Percentiles rank a stretch among this genome's conserved stretches.
These are phyloP conservation scores for Ellobium chinense DNA, from an alignment of 2,888 invertebrate species.

Conservation along the genomic window DNA sequence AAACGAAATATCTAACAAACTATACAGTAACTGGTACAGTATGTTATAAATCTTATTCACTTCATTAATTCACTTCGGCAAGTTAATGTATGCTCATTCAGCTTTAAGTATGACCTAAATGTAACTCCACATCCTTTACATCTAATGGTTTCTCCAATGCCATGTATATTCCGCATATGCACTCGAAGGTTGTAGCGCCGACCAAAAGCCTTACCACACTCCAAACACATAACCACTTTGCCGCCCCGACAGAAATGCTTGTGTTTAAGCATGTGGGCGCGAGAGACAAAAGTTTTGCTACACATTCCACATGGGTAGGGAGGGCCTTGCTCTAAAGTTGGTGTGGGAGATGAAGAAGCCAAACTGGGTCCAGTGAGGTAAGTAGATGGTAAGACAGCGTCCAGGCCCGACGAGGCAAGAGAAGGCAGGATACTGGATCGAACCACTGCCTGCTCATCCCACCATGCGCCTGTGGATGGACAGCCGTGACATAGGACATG, in stretches of 20 bases:
- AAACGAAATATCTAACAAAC: too few species aligned
- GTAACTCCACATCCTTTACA: constrained; percentile 28
- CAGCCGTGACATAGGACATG: background rate
- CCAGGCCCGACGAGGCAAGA: background rate
- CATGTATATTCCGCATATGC: constrained; percentile 44
- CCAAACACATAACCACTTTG: background rate
- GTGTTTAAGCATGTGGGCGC: constrained; percentile 27
- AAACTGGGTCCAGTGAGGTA: background rate
- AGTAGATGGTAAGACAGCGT: background rate
- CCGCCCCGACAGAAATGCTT: constrained; percentile 20
- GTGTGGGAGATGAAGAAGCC: background rate
- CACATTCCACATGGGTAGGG: background rate
- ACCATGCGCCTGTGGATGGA: constrained; percentile 31
- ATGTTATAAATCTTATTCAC: too few species aligned
- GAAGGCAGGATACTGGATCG: constrained; percentile 16
- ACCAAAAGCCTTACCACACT: constrained; percentile 44
- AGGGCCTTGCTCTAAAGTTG: background rate
- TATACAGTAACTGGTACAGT: too few species aligned
- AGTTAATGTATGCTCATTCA: constrained; percentile 35
- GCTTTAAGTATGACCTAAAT: constrained; percentile 30
- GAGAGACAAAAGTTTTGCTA: constrained; percentile 11
- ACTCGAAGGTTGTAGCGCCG: constrained; percentile 45
- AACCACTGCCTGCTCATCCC: constrained; percentile 29
- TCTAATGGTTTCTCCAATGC: constrained; percentile 40
- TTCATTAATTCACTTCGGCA: too few species aligned